Base-by-base conservation (phyloP, 2,888 invertebrate genomes). In the Lasius platythorax region DNA sequence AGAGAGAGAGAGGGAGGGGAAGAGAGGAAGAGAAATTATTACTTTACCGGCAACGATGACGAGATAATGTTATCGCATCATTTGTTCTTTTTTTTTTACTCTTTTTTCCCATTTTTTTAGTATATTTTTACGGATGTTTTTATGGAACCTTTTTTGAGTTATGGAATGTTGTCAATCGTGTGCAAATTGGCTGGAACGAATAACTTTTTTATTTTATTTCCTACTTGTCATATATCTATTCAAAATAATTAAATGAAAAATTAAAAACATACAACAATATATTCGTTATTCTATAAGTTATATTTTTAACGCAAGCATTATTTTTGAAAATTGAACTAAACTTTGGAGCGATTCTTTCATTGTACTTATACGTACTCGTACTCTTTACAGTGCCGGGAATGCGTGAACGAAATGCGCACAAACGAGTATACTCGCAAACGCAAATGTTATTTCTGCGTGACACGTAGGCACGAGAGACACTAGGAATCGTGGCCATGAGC, bases 401-500 rank as follows among this genome's bases (percentile, higher is more conserved):
- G 33, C 68, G 30, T n/a, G 37, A 56, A 40, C 28, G 28, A 64
- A 64, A 53, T 30, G 30, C 28, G 28, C 18, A 18, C 18, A 18
- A 28, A 43, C 56, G 56, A 58, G 28, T 46, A 33, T 64, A 50
- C 53, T 43, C 30, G 11, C 43, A 2, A 11, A 15, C 2, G 58
- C 30, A 30, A 58, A 58, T 56, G 37, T 40, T 78, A 12, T 58
- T 76, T 43, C 11, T n/a, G 40, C 28, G 18, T 18, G 58, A 28
- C 56, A 37, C 15, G 18, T 12, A 23, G n/a, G 66, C 12, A 33
- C 23, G 53, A 30, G 18, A 15, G n/a, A 70, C 68, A 33, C 30
- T 9, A 9, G 33, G 61, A 72, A 9, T 46, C 61, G 18, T 81
- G 79, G 79, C 79, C 79, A 37, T 18, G 61, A 18, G 73, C 79